Evolutionary conservation across 2,113 vertebrate genomes (phyloP).

Genomic region (Sminthopsis crassicaudata): DNA sequence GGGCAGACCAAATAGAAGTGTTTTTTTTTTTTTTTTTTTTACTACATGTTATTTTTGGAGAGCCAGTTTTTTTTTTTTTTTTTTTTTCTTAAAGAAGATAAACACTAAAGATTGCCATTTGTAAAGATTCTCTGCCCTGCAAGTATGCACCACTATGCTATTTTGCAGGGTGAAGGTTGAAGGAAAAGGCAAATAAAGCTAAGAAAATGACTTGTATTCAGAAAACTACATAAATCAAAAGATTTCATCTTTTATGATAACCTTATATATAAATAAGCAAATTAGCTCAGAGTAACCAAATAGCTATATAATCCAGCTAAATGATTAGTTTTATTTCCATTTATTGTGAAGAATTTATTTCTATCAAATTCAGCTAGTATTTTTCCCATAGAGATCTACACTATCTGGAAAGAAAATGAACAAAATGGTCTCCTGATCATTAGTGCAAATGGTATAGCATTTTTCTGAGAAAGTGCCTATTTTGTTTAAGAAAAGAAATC

Average conservation of each 20-base stretch:
- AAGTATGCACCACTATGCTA: constrained; percentile 48
- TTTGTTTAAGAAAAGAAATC: neutral
- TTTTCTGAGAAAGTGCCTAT: neutral
- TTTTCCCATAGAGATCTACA: neutral
- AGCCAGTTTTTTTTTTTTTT: constrained; percentile 52
- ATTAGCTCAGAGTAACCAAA: neutral
- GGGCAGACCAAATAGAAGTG: constrained; percentile 61
- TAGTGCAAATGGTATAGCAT: neutral
- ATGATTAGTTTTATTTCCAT: neutral
- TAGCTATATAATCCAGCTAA: constrained; percentile 2
- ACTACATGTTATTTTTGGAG: constrained; percentile 19
- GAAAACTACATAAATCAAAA: neutral
- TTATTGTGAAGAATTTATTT: neutral
- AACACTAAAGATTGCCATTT: neutral
- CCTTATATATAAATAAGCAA: constrained; percentile 2
- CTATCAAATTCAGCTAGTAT: neutral
- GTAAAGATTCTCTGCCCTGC: constrained; percentile 49
- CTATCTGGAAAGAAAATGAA: neutral
- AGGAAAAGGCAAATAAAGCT: constrained; percentile 52
- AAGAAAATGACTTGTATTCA: rapidly evolving
- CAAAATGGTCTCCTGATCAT: neutral
- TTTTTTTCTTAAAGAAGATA: constrained; percentile 33
- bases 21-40: constrained; percentile 8
- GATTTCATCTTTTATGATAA: constrained; percentile 13
- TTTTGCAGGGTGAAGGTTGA: constrained; percentile 53